Evolutionary conservation across 23 tunicate species (phyloP).

Genomic region (Botrylloides violaceus): DNA sequence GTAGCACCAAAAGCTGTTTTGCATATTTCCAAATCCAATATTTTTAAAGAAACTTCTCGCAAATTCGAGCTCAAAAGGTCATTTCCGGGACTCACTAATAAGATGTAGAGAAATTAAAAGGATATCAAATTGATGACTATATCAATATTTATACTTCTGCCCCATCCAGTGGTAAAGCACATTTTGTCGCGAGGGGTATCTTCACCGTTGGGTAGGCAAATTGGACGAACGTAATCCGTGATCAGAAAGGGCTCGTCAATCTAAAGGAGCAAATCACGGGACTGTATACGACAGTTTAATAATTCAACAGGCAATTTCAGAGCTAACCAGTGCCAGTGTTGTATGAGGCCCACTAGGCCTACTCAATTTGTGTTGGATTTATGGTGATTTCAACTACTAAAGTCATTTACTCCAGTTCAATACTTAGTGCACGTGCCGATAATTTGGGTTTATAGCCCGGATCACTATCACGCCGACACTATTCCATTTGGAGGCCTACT

Average conservation of each 20-base stretch:
- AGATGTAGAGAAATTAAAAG: not conserved
- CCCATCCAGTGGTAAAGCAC: conserved; percentile 67
- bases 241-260: not conserved
- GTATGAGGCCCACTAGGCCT: too few relatives aligned
- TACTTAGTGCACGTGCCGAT: too few relatives aligned
- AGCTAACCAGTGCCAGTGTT: too few relatives aligned
- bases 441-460: too few relatives aligned
- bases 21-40: conserved; percentile 17
- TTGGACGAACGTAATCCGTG: conserved; percentile 18
- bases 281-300: too few relatives aligned
- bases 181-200: conserved; percentile 23
- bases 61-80: not conserved
- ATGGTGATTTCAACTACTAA: too few relatives aligned
- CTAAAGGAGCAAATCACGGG: not conserved
- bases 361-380: too few relatives aligned
- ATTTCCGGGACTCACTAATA: not conserved
- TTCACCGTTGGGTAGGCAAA: conserved; percentile 64
- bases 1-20: conserved; percentile 8
- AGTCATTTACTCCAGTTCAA: too few relatives aligned
- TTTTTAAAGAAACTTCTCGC: conserved; percentile 15
- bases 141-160: conserved; percentile 34
- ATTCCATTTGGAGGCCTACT: too few relatives aligned
- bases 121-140: not conserved
- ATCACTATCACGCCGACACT: too few relatives aligned
- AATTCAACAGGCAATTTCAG: not conserved